Conservation (phyloP, 2,888 invertebrate genomes). For the Diaphora mendica region DNA sequence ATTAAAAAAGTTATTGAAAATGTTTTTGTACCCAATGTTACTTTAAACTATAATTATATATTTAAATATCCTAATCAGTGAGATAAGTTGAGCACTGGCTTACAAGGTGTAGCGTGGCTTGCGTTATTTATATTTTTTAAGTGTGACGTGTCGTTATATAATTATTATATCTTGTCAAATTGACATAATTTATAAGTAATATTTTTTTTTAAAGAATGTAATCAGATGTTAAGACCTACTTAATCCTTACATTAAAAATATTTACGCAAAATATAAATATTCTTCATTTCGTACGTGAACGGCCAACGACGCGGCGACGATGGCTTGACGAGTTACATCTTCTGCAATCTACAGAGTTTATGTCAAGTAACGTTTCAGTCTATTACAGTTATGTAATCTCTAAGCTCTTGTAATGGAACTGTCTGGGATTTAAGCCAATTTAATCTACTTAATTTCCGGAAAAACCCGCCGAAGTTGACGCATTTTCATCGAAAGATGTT, state of each 20-base stretch:
- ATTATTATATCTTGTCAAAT: background rate
- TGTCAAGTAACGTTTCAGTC: background rate
- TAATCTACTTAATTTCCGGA: conserved; percentile 3
- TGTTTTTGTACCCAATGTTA: no score
- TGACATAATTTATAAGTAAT: background rate
- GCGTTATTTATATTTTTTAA: background rate
- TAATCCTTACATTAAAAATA: background rate
- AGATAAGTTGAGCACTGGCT: background rate
- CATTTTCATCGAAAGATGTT: background rate
- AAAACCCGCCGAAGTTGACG: background rate
- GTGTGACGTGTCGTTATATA: conserved; percentile 1
- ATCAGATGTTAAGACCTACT: background rate
- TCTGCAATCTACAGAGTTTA: background rate
- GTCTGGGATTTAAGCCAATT: no score
- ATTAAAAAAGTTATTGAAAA: no score
- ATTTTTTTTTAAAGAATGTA: background rate
- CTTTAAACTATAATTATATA: no score
- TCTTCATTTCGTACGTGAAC: background rate
- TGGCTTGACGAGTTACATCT: background rate
- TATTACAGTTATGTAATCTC: background rate
- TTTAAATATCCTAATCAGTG: background rate
- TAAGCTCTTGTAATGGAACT: background rate
- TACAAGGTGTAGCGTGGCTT: background rate
- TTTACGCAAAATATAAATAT: background rate
- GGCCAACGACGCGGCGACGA: no score